Evolutionary conservation across 2,888 invertebrate genomes (phyloP).

Genomic region (Tiliacea citrago): DNA sequence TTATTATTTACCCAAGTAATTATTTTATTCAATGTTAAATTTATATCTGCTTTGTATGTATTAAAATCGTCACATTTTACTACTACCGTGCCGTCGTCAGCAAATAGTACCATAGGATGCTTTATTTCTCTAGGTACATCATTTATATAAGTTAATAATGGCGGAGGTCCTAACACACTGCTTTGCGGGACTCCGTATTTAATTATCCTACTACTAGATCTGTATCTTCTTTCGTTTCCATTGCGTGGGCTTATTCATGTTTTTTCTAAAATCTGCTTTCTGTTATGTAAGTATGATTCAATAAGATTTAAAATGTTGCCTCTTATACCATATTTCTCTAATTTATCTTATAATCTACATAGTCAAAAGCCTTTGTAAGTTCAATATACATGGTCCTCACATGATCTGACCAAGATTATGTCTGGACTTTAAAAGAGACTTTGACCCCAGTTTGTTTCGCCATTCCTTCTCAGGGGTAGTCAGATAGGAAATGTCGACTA

Average conservation of each 20-base stretch:
- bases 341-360: too few relatives aligned
- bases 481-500: too few relatives aligned
- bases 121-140: too few relatives aligned
- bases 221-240: background rate
- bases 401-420: too few relatives aligned
- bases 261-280: background rate
- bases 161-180: background rate
- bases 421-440: too few relatives aligned
- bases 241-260: background rate
- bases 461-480: too few relatives aligned
- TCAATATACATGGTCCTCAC: too few relatives aligned
- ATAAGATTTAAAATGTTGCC: background rate
- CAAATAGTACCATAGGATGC: background rate
- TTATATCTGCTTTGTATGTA: background rate
- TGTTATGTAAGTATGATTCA: background rate
- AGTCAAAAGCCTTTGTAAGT: too few relatives aligned
- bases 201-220: background rate
- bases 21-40: background rate
- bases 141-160: background rate
- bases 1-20: background rate
- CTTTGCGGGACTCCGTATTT: background rate
- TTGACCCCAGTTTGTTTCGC: too few relatives aligned
- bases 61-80: conserved; percentile 3
- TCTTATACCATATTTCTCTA: background rate
- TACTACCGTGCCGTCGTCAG: background rate